A percentile compares a stretch with the other conserved stretches of the same genome.
These are phyloP conservation scores for Eristalis pertinax DNA, from an alignment of 2,888 invertebrate genomes.

Conservation along the genomic window DNA sequence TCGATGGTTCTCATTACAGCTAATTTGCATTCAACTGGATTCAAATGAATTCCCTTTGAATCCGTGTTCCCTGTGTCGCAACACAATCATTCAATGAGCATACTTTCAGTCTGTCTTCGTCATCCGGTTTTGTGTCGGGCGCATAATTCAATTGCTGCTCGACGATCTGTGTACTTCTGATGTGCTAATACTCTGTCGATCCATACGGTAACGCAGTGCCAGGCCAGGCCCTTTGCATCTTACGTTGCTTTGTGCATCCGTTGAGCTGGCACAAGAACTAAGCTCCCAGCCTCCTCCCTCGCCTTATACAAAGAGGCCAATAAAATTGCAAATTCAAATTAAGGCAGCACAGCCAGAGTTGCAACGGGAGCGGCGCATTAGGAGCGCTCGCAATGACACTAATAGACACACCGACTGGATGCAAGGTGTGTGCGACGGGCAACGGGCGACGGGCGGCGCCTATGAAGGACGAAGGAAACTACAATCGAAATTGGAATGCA, in stretches of 20 bases:
- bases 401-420: constrained; percentile 41
- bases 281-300: background rate
- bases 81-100: background rate
- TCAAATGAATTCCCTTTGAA: constrained; percentile 13
- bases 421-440: no score
- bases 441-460: background rate
- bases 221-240: constrained; percentile 4
- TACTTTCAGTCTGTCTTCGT: background rate
- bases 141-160: constrained; percentile 52
- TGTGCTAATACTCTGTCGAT: constrained; percentile 53
- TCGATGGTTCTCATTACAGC: constrained; percentile 50
- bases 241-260: constrained; percentile 29
- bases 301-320: constrained; percentile 51
- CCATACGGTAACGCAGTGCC: constrained; percentile 18
- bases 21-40: constrained; percentile 60
- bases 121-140: constrained; percentile 8
- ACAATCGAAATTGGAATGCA: constrained; percentile 48
- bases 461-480: constrained; percentile 9
- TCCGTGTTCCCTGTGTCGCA: background rate
- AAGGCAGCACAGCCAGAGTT: constrained; percentile 13
- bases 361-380: constrained; percentile 38
- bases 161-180: constrained; percentile 40
- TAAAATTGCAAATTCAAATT: constrained; percentile 69
- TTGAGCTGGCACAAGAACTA: constrained; percentile 3
- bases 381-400: constrained; percentile 50